phyloP scores from a whole-genome alignment of 2,113 vertebrate species.

The Melanostigma gelatinosum region DNA sequence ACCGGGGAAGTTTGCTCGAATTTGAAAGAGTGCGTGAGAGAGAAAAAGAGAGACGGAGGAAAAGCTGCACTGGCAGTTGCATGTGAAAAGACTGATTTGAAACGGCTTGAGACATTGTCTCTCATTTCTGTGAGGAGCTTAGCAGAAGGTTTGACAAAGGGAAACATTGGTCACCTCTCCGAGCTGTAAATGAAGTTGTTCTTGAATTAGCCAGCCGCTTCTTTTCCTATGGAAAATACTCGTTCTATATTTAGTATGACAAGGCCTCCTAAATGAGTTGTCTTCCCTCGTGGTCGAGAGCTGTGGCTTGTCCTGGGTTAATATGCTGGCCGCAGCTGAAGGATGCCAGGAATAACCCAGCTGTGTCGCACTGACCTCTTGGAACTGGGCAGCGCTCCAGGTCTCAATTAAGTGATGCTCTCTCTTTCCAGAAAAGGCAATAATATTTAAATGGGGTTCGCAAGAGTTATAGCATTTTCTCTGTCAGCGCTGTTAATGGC shows the following conservation, averaged over 20 bases:
- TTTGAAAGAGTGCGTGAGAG: slow-evolving; percentile 18
- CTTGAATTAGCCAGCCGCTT: slow-evolving; percentile 14
- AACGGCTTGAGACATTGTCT: neutral
- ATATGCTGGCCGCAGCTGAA: slow-evolving; percentile 49
- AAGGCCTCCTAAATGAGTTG: slow-evolving; percentile 42
- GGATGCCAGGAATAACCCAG: slow-evolving; percentile 69
- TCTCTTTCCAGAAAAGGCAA: slow-evolving; percentile 70
- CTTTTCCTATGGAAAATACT: slow-evolving; percentile 45
- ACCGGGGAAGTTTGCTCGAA: slow-evolving; percentile 22
- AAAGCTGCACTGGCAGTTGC: neutral
- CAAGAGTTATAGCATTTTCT: slow-evolving; percentile 34
- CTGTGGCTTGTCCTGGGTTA: slow-evolving; percentile 46
- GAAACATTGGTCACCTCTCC: slow-evolving; percentile 8
- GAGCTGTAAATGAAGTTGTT: slow-evolving; percentile 24
- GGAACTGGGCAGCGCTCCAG: slow-evolving; percentile 65
- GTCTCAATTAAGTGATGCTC: slow-evolving; percentile 68
- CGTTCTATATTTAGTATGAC: slow-evolving; percentile 49
- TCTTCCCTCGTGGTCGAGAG: slow-evolving; percentile 51
- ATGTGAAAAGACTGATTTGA: slow-evolving; percentile 7
- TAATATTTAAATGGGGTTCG: slow-evolving; percentile 58
- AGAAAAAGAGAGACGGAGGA: neutral
- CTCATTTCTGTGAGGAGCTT: slow-evolving; percentile 2
- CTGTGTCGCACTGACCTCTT: slow-evolving; percentile 68
- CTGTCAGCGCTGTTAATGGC: slow-evolving; percentile 22
- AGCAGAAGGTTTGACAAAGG: slow-evolving; percentile 4